phyloP scores from a whole-genome alignment of 2,888 invertebrate genomes.

The Melikaiella ostensackeni region DNA sequence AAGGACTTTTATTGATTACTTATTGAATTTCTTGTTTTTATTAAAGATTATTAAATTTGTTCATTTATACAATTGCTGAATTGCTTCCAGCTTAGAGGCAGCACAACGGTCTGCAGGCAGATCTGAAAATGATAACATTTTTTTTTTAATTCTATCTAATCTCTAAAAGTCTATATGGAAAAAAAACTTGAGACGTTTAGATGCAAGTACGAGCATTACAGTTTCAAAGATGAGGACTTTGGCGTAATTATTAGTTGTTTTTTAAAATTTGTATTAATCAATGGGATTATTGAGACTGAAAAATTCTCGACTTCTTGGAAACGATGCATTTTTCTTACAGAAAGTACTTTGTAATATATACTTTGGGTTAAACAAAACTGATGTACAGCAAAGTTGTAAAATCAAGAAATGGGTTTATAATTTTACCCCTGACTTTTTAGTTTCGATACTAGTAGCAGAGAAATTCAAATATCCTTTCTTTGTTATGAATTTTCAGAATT shows the following conservation, averaged over 20 bases:
- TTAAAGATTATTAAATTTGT: slow-evolving; percentile 78
- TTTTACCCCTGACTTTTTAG: not conserved
- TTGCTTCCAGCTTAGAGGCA: slow-evolving; percentile 75
- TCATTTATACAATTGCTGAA: slow-evolving; percentile 78
- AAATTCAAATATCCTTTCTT: too few relatives aligned
- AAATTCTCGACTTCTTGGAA: not conserved
- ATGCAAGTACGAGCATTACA: not conserved
- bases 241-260: too few relatives aligned
- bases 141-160: not conserved
- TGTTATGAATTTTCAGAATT: not conserved
- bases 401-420: not conserved
- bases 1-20: slow-evolving; percentile 69
- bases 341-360: not conserved
- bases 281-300: not conserved
- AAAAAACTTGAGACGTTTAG: not conserved
- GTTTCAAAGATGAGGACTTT: too few relatives aligned
- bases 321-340: not conserved
- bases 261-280: too few relatives aligned
- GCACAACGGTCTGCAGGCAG: slow-evolving; percentile 74
- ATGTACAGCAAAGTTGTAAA: not conserved
- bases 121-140: slow-evolving; percentile 67
- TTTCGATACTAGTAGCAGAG: slow-evolving; percentile 27
- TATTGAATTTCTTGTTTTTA: slow-evolving; percentile 77
- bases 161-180: not conserved
- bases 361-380: not conserved